These are phyloP conservation scores for Atherix ibis DNA, from an alignment of 2,888 invertebrate genomes.

Conservation along the genomic window DNA sequence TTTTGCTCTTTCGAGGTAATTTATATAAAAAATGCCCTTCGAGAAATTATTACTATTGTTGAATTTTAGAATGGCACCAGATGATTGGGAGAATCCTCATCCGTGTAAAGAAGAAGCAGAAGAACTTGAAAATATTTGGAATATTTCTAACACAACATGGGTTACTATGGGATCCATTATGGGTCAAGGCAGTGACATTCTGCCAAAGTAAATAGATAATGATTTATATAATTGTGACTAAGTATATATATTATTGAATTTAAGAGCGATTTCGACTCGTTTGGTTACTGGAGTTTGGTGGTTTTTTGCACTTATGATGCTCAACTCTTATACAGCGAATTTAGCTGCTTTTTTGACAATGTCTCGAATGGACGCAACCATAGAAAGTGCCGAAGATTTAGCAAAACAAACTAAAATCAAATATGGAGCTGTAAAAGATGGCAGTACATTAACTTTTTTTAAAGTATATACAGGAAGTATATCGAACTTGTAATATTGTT, in stretches of 20 bases:
- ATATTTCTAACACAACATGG: slow-evolving; percentile 81
- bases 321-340: slow-evolving; percentile 91
- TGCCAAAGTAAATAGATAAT: slow-evolving; percentile 53
- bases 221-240: slow-evolving; percentile 10
- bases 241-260: slow-evolving; percentile 8
- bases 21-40: no score
- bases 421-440: slow-evolving; percentile 74
- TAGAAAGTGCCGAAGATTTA: slow-evolving; percentile 79
- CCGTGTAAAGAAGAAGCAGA: slow-evolving; percentile 75
- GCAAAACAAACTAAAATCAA: slow-evolving; percentile 86
- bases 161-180: slow-evolving; percentile 85
- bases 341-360: slow-evolving; percentile 85
- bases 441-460: slow-evolving; percentile 85
- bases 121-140: slow-evolving; percentile 81
- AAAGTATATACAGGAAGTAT: slow-evolving; percentile 37
- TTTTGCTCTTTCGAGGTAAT: no score
- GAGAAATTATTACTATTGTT: no score
- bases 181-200: slow-evolving; percentile 84
- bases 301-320: slow-evolving; percentile 76
- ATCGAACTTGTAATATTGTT: neutral
- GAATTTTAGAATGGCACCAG: slow-evolving; percentile 22
- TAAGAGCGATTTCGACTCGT: slow-evolving; percentile 60
- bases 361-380: slow-evolving; percentile 74
- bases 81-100: slow-evolving; percentile 89
- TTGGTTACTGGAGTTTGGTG: slow-evolving; percentile 66